Evolutionary conservation across 2,888 invertebrate genomes (phyloP), one percentile per base, ranked within the genome.

Genomic region (Xestia xanthographa): DNA sequence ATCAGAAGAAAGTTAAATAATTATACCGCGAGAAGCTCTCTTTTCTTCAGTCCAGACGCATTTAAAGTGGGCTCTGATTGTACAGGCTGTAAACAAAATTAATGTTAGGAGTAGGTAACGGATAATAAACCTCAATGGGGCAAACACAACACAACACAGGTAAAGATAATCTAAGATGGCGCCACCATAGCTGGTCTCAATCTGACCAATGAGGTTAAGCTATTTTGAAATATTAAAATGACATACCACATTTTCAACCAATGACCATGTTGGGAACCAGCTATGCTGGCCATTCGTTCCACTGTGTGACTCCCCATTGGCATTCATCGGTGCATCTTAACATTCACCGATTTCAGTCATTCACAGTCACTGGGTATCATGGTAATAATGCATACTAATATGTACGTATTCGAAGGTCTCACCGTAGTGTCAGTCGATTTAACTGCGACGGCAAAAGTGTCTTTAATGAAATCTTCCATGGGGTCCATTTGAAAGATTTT

Each of bases 401-500:
- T 22, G 62, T 63, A 38, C 38, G 6, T 63, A 48, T 26, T 29
- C 3, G 12, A 77, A 26, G 8, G 53, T 65, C 70, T 82, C 88
- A 95, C 95, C 87, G 93, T 86, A n/a, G 90, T 82, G 0, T 89
- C 91, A n/a, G 71, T 79, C 2, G 95, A 95, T 89, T 86, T 85
- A 34, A 95, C 53, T 17, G 94, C 95, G 5, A 92, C 90, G 69
- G 76, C 87, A 43, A 95, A 86, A 2, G 92, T 91, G 6, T 94
- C 92, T 72, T 90, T 95, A 17, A 96, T 93, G 67, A 95, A 95
- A 83, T 96, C 95, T 79, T 95, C 95, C 81, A 88, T 88, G 0
- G 94, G 91, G 83, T 96, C 94, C 86, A 93, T 77, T 86, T 95
- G 95, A 73, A 88, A 95, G 56, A 96, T 87, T 88, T 95, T 95